Evolutionary conservation across 2,888 invertebrate genomes (phyloP).

Genomic region (Zonitis immaculata): DNA sequence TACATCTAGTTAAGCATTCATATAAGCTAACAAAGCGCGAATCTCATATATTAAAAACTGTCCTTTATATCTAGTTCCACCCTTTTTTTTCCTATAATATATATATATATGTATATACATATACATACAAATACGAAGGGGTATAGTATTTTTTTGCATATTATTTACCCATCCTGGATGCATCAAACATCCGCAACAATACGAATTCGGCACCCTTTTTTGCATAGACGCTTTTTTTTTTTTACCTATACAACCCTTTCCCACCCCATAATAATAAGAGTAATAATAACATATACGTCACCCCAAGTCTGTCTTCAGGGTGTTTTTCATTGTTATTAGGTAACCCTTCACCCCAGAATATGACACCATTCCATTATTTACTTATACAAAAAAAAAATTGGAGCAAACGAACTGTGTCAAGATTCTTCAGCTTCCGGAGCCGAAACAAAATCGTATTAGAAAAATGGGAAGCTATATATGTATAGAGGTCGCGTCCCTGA

Average conservation of each 20-base stretch:
- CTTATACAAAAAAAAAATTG: slow-evolving; percentile 43
- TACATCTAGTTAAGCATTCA: slow-evolving; percentile 52
- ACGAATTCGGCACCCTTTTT: slow-evolving; percentile 44
- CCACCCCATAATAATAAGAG: slow-evolving; percentile 46
- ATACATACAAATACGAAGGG: slow-evolving; percentile 34
- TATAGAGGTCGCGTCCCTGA: slow-evolving; percentile 17
- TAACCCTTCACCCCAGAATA: slow-evolving; percentile 50
- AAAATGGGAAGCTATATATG: background rate
- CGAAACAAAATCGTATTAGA: background rate
- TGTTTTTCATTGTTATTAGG: slow-evolving; percentile 48
- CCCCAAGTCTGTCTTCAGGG: slow-evolving; percentile 49
- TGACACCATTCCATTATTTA: slow-evolving; percentile 49
- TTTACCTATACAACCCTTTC: slow-evolving; percentile 39
- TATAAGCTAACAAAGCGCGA: slow-evolving; percentile 44
- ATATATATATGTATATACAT: too few relatives aligned
- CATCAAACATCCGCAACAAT: slow-evolving; percentile 43
- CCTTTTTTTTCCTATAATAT: slow-evolving; percentile 34
- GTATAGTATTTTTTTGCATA: slow-evolving; percentile 38
- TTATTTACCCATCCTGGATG: slow-evolving; percentile 35
- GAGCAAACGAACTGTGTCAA: slow-evolving; percentile 51
- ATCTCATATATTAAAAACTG: slow-evolving; percentile 45
- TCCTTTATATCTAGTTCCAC: slow-evolving; percentile 14
- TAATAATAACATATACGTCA: slow-evolving; percentile 37
- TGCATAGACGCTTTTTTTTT: slow-evolving; percentile 45
- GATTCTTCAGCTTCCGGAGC: slow-evolving; percentile 39